Conservation (phyloP, 92 coral and sea anemone genomes). For the Scolanthus callimorphus region DNA sequence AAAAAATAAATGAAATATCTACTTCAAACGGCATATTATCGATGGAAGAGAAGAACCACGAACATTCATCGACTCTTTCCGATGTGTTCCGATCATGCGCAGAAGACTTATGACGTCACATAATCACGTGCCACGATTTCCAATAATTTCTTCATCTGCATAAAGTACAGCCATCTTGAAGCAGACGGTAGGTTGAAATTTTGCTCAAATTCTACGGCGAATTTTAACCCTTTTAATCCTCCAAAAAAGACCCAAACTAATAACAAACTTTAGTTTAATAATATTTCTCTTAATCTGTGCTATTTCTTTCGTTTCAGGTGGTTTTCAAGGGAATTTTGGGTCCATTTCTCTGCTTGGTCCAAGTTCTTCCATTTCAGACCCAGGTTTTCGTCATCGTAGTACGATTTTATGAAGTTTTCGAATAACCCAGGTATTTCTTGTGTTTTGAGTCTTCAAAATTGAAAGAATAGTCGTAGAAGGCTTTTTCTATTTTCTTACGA, state of each 20-base stretch:
- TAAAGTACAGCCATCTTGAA: conserved; percentile 36
- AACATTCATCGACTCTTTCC: too few species aligned
- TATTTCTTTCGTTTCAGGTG: conserved; percentile 4
- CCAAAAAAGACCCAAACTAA: too few species aligned
- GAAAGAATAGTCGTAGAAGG: too few species aligned
- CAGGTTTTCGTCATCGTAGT: conserved; percentile 42
- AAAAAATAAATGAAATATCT: too few species aligned
- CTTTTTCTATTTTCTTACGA: too few species aligned
- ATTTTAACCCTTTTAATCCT: too few species aligned
- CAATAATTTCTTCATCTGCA: not conserved
- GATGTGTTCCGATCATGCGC: too few species aligned
- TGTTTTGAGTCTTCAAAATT: too few species aligned
- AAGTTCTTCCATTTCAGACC: conserved; percentile 16
- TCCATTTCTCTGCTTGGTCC: conserved; percentile 8
- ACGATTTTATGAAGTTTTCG: conserved; percentile 51
- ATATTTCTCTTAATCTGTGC: not conserved
- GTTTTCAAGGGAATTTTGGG: conserved; percentile 9
- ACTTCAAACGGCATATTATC: too few species aligned
- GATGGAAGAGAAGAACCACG: too few species aligned
- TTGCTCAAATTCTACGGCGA: not conserved
- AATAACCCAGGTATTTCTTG: conserved; percentile 29
- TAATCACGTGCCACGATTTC: conserved; percentile 31
- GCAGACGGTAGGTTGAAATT: conserved; percentile 11
- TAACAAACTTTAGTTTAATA: too few species aligned
- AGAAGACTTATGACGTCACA: conserved; percentile 21